Evolutionary conservation across 1,140 invertebrate species (phyloP).

Genomic region (Drosophila repletoides): DNA sequence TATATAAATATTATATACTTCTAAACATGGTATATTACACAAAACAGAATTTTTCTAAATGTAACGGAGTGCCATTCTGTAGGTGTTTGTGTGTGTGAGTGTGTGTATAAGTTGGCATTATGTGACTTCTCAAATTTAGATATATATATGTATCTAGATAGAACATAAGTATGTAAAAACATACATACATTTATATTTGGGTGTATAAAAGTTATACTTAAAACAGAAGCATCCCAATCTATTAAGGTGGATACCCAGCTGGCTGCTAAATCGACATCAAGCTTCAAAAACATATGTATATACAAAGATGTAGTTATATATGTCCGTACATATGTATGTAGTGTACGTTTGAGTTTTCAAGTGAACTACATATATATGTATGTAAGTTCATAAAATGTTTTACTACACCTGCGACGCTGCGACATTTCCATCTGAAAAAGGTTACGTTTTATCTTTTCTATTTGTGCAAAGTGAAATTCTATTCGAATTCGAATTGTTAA

Average conservation of each 20-base stretch:
- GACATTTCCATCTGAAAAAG: not conserved
- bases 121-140: constrained; percentile 49
- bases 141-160: constrained; percentile 11
- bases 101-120: constrained; percentile 52
- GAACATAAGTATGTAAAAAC: not conserved
- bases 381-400: constrained; percentile 1
- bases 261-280: constrained; percentile 49
- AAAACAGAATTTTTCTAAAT: not conserved
- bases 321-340: constrained; percentile 17
- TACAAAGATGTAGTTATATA: constrained; percentile 47
- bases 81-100: constrained; percentile 37
- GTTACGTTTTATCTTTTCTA: not conserved
- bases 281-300: no score
- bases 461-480: no score
- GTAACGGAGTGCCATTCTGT: not conserved
- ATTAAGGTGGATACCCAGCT: constrained; percentile 50
- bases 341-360: constrained; percentile 7
- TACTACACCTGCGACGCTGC: constrained; percentile 4
- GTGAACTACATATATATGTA: constrained; percentile 5
- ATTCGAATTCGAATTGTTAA: no score
- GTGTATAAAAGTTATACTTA: not conserved
- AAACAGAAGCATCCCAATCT: not conserved
- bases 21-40: not conserved
- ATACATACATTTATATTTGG: constrained; percentile 21
- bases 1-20: not conserved